These are phyloP conservation scores for Hemiscyllium ocellatum DNA, from an alignment of 2,113 vertebrate species.

Conservation along the genomic window DNA sequence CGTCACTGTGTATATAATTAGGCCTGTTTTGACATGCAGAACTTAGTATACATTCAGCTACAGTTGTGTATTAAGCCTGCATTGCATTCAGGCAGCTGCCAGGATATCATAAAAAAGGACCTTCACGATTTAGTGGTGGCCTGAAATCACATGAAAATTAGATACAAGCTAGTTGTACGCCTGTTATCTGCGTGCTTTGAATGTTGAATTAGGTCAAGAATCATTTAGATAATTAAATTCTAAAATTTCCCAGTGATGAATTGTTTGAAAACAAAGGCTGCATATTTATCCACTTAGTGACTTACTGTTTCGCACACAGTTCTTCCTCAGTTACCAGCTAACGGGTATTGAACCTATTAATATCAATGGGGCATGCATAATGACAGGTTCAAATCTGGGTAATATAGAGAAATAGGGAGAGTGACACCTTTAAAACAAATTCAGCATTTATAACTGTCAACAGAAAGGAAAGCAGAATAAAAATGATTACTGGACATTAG, in stretches of 20 bases:
- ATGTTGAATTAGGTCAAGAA: background rate
- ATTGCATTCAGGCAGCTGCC: background rate
- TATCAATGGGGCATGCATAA: background rate
- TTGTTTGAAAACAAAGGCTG: background rate
- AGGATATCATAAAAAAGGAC: background rate
- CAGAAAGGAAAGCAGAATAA: background rate
- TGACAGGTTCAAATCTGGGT: background rate
- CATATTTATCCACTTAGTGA: background rate
- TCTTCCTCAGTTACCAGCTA: background rate
- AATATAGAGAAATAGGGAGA: background rate
- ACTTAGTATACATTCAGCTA: background rate
- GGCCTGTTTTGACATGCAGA: background rate
- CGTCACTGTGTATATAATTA: background rate
- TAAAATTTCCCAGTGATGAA: background rate
- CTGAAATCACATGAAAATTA: background rate
- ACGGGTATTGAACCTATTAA: background rate
- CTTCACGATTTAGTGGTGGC: background rate
- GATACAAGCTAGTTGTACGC: background rate
- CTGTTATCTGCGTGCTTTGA: background rate
- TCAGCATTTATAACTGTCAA: conserved; percentile 7
- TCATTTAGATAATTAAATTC: background rate
- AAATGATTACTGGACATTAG: conserved; percentile 16
- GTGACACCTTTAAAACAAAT: conserved; percentile 12
- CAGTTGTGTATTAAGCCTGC: background rate
- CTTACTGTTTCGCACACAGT: background rate